A percentile compares a stretch with the other conserved stretches of the same genome.
Conservation (phyloP, 1,140 invertebrate species). For the Sinonovacula constricta region DNA sequence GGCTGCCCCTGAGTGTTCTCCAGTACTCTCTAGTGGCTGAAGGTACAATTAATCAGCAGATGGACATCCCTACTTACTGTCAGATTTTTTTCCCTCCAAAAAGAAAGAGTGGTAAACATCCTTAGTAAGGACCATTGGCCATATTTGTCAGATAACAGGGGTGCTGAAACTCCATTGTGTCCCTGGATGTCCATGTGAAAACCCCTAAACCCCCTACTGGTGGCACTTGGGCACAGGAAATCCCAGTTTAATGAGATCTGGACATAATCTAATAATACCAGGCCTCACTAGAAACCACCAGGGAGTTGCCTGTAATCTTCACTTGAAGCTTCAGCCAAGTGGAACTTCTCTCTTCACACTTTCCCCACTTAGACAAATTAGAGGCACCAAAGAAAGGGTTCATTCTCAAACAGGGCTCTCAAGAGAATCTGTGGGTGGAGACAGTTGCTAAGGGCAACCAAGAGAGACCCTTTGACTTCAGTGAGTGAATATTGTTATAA, state of each 20-base stretch:
- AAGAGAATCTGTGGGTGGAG: no score
- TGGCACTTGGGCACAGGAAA: slow-evolving; percentile 38
- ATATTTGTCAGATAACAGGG: no score
- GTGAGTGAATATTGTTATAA: no score
- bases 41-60: slow-evolving; percentile 43
- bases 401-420: no score
- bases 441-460: no score
- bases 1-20: slow-evolving; percentile 18
- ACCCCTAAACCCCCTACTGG: slow-evolving; percentile 3
- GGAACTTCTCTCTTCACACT: slow-evolving; percentile 1
- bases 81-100: slow-evolving; percentile 39
- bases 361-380: background rate
- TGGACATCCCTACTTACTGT: slow-evolving; percentile 38
- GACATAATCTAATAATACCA: slow-evolving; percentile 41
- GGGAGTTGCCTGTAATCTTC: background rate
- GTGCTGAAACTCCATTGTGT: slow-evolving; percentile 47
- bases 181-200: slow-evolving; percentile 4
- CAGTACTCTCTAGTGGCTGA: slow-evolving; percentile 20
- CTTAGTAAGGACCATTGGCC: no score
- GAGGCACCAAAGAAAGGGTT: background rate
- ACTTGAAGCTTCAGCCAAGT: background rate
- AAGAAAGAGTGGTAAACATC: background rate
- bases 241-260: slow-evolving; percentile 49
- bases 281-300: slow-evolving; percentile 10
- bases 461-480: no score